These are phyloP conservation scores for Eulemur mongoz DNA, from an alignment of 2,797 vertebrate genomes.

Conservation along the genomic window DNA sequence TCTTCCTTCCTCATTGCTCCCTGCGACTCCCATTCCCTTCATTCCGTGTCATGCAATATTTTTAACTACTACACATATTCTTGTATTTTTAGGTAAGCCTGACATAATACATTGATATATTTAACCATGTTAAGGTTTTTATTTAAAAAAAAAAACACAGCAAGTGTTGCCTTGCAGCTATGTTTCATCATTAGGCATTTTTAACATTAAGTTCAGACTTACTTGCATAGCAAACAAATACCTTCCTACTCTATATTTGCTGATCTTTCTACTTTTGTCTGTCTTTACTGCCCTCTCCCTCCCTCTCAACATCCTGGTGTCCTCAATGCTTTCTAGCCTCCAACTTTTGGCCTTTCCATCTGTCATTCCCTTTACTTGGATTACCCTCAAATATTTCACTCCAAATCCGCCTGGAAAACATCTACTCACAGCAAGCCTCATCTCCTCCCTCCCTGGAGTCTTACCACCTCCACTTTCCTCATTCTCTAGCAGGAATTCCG, in stretches of 20 bases:
- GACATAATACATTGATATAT: neutral
- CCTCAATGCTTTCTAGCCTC: neutral
- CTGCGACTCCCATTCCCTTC: neutral
- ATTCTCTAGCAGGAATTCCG: neutral
- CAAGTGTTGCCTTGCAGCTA: neutral
- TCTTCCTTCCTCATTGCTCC: constrained; percentile 25
- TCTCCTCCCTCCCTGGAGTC: neutral
- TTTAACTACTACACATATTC: neutral
- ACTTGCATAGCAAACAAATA: neutral
- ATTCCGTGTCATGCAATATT: neutral
- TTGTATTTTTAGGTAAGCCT: neutral
- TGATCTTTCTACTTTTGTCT: neutral
- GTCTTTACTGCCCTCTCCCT: neutral
- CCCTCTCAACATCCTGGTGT: neutral
- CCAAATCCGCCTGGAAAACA: neutral
- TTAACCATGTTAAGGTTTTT: neutral
- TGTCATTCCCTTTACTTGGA: neutral
- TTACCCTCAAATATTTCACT: neutral
- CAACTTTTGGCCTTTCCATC: neutral
- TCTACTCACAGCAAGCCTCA: neutral
- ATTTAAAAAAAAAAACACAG: neutral
- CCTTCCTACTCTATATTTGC: neutral
- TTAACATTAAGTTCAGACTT: neutral
- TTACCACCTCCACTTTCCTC: neutral
- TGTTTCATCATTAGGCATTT: neutral